These are phyloP conservation scores for Chunga burmeisteri DNA, from an alignment of 2,113 vertebrate genomes.

Conservation along the genomic window DNA sequence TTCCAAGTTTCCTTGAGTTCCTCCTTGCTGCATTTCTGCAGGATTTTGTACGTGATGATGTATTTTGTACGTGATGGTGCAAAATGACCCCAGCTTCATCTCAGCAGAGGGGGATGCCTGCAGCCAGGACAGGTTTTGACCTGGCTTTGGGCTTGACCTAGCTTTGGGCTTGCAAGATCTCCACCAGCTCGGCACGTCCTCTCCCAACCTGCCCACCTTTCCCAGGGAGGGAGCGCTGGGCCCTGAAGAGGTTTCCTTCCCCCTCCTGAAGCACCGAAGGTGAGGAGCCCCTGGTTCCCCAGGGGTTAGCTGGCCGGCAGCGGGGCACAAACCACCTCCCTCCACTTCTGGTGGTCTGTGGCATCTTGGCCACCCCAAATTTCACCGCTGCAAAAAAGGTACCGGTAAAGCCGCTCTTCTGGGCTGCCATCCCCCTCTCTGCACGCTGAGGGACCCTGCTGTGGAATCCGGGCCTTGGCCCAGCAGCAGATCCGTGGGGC, in stretches of 20 bases:
- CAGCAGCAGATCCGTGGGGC: neutral
- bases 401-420: neutral
- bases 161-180: neutral
- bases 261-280: rapidly evolving
- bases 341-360: neutral
- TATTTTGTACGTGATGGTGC: rapidly evolving
- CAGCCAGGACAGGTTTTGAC: neutral
- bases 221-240: neutral
- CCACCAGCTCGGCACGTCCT: rapidly evolving
- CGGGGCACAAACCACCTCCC: rapidly evolving
- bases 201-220: neutral
- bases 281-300: neutral
- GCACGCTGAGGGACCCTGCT: neutral
- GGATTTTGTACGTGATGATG: neutral
- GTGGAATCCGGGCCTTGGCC: neutral
- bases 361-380: no score
- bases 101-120: neutral
- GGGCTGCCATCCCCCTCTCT: neutral
- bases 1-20: neutral
- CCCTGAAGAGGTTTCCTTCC: neutral
- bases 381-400: neutral
- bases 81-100: neutral
- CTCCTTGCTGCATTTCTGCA: neutral
- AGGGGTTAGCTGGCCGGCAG: neutral
- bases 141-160: neutral